Conservation (phyloP, 2,113 vertebrate species). For the Dromiciops gliroides region DNA sequence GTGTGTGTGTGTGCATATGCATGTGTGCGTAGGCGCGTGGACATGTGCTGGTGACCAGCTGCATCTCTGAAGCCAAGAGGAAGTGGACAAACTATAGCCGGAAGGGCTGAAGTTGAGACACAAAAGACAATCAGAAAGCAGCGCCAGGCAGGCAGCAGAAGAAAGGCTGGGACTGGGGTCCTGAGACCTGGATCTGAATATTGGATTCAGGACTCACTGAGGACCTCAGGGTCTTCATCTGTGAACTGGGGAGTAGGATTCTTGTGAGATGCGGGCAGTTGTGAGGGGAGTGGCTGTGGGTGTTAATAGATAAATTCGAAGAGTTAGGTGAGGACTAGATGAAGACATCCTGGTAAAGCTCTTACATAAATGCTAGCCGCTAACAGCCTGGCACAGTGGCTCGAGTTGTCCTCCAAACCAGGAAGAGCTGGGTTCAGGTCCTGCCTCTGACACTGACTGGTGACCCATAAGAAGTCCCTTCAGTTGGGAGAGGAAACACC, state of each 20-base stretch:
- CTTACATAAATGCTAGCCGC: neutral
- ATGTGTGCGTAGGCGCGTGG: neutral
- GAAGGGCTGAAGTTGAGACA: neutral
- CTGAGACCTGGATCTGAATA: neutral
- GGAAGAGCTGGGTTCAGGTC: neutral
- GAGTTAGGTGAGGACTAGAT: too few species aligned
- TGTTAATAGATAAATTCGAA: neutral
- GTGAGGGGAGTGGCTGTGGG: neutral
- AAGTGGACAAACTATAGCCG: neutral
- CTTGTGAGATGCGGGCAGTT: neutral
- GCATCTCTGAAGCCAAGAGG: neutral
- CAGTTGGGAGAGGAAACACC: neutral
- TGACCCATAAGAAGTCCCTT: neutral
- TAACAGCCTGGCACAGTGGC: neutral
- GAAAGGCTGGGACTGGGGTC: neutral
- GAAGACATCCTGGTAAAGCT: too few species aligned
- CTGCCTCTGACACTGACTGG: neutral
- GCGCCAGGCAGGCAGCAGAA: neutral
- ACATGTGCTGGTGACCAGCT: neutral
- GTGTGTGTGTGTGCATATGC: neutral
- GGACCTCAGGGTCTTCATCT: constrained; percentile 26
- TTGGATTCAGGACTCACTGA: neutral
- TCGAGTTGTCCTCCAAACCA: too few species aligned
- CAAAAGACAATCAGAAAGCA: neutral
- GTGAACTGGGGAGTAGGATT: neutral